These are phyloP conservation scores for Dryas iulia DNA, from an alignment of 1,140 invertebrate genomes.

Conservation along the genomic window DNA sequence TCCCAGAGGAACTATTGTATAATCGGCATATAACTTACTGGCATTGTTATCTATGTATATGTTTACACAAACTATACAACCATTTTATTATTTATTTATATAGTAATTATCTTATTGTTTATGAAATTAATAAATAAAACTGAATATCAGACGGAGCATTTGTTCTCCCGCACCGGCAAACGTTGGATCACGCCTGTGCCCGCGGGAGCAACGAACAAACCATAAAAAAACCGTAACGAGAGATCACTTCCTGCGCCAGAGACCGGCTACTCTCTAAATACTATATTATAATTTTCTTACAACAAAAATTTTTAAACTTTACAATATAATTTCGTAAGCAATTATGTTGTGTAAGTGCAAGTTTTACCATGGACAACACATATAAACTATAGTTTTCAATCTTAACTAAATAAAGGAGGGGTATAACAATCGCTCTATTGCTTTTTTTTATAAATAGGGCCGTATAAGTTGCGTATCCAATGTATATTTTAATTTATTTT, in stretches of 20 bases:
- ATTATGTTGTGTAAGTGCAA: background rate
- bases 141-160: background rate
- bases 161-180: slow-evolving; percentile 16
- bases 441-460: too few species aligned
- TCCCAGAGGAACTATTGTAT: background rate
- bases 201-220: slow-evolving; percentile 66
- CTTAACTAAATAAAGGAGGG: too few species aligned
- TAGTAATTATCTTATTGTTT: too few species aligned
- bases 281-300: background rate
- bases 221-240: slow-evolving; percentile 76
- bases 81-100: too few species aligned
- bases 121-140: background rate
- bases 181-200: slow-evolving; percentile 28
- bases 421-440: too few species aligned
- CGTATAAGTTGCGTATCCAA: too few species aligned
- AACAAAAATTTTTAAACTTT: background rate
- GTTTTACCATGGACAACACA: too few species aligned
- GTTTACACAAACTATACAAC: background rate
- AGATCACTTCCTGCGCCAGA: slow-evolving; percentile 72
- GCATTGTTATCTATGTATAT: background rate
- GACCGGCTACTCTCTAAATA: slow-evolving; percentile 6
- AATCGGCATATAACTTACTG: background rate
- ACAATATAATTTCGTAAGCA: background rate
- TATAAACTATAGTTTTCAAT: background rate
- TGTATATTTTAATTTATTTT: too few species aligned